Percentiles rank a stretch among this genome's conserved stretches.
phyloP scores from a whole-genome alignment of 2,113 vertebrate species.

The Festucalex cinctus region DNA sequence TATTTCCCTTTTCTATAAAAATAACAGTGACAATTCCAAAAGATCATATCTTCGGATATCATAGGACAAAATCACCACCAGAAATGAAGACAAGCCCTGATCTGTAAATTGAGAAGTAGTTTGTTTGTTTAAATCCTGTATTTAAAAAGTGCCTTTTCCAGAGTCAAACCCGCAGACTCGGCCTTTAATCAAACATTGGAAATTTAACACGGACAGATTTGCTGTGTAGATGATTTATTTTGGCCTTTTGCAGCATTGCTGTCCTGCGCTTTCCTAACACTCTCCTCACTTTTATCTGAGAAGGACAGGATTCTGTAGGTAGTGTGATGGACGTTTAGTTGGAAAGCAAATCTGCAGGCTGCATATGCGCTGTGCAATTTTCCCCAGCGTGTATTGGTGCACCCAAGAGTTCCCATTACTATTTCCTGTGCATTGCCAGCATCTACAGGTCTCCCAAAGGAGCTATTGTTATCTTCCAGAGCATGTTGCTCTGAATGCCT shows the following conservation, averaged over 20 bases:
- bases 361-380: slow-evolving; percentile 45
- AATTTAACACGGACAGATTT: too few relatives aligned
- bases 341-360: slow-evolving; percentile 14
- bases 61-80: too few relatives aligned
- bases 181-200: too few relatives aligned
- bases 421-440: slow-evolving; percentile 48
- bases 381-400: slow-evolving; percentile 34
- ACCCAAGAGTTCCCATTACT: slow-evolving; percentile 45
- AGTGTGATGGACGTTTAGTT: slow-evolving; percentile 6
- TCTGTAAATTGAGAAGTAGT: too few relatives aligned
- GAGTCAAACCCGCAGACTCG: too few relatives aligned
- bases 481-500: slow-evolving; percentile 64
- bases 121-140: too few relatives aligned
- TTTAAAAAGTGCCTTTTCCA: too few relatives aligned
- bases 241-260: slow-evolving; percentile 22
- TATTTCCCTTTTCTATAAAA: neutral
- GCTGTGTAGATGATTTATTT: slow-evolving; percentile 4
- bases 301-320: slow-evolving; percentile 9
- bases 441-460: slow-evolving; percentile 76
- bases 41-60: too few relatives aligned
- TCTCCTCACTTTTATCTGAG: slow-evolving; percentile 36
- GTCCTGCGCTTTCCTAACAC: slow-evolving; percentile 20
- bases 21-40: neutral
- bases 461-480: slow-evolving; percentile 72
- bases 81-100: too few relatives aligned